These are phyloP conservation scores for Triplophysa dalaica DNA, from an alignment of 2,113 vertebrate species.

Conservation along the genomic window DNA sequence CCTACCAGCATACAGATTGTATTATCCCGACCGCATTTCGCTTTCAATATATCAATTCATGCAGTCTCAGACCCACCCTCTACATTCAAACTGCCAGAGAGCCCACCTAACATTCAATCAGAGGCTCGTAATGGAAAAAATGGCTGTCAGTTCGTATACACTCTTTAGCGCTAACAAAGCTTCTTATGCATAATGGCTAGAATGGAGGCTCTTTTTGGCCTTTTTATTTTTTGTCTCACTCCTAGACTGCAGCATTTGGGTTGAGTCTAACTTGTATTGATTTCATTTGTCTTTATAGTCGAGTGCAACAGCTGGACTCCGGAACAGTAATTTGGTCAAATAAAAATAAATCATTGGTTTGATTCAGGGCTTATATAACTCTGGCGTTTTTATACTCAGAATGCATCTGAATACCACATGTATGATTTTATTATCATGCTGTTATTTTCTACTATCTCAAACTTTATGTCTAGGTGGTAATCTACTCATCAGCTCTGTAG, in stretches of 20 bases:
- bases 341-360: too few relatives aligned
- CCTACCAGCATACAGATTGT: background rate
- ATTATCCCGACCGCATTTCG: conserved; percentile 31
- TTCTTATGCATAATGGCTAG: background rate
- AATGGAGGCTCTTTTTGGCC: background rate
- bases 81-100: conserved; percentile 18
- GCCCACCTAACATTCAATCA: conserved; percentile 25
- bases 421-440: background rate
- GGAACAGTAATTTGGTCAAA: too few relatives aligned
- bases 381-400: background rate
- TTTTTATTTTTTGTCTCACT: background rate
- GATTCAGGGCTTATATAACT: too few relatives aligned
- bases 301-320: too few relatives aligned
- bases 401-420: background rate
- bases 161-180: background rate
- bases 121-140: background rate
- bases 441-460: background rate
- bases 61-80: conserved; percentile 25
- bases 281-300: conserved; percentile 6
- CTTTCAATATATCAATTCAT: conserved; percentile 32
- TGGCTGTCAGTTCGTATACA: conserved; percentile 25
- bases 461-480: background rate
- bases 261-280: conserved; percentile 23
- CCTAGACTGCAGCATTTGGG: background rate
- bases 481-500: conserved; percentile 13